Conservation (phyloP, 2,888 invertebrate genomes). For the Megamerina dolium region DNA sequence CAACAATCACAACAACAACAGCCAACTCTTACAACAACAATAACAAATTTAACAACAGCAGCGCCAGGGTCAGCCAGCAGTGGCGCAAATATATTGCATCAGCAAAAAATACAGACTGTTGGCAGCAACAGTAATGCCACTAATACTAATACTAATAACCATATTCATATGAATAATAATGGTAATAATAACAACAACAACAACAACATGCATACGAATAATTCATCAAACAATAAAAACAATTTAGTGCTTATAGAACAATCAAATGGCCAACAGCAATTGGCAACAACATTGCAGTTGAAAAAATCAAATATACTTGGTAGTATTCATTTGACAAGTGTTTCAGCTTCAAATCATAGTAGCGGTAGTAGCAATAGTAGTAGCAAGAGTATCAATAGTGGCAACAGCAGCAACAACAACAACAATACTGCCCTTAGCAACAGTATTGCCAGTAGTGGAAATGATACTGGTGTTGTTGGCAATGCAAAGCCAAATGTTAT, state of each 20-base stretch:
- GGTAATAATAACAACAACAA: too few relatives aligned
- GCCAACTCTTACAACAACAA: constrained; percentile 31
- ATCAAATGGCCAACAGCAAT: constrained; percentile 17
- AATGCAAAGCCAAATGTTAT: constrained; percentile 22
- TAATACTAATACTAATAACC: constrained; percentile 22
- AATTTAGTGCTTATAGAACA: constrained; percentile 21
- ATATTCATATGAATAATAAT: constrained; percentile 19
- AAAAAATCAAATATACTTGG: constrained; percentile 30
- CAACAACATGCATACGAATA: too few relatives aligned
- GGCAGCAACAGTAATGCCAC: constrained; percentile 23
- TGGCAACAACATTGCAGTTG: constrained; percentile 16
- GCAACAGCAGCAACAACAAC: constrained; percentile 21
- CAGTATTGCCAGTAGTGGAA: constrained; percentile 22
- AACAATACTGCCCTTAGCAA: constrained; percentile 16
- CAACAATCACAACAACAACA: constrained; percentile 34
- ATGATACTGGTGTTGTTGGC: too few relatives aligned
- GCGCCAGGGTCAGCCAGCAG: too few relatives aligned
- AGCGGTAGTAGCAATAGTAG: constrained; percentile 18
- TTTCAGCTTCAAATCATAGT: constrained; percentile 10
- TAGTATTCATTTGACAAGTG: constrained; percentile 32
- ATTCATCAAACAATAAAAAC: too few relatives aligned
- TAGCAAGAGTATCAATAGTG: constrained; percentile 11
- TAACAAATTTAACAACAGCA: constrained; percentile 26
- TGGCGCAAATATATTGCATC: constrained; percentile 7
- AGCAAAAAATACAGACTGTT: constrained; percentile 23